Evolutionary conservation across 2,888 invertebrate species (phyloP).

Genomic region (Mythimna ferrago): DNA sequence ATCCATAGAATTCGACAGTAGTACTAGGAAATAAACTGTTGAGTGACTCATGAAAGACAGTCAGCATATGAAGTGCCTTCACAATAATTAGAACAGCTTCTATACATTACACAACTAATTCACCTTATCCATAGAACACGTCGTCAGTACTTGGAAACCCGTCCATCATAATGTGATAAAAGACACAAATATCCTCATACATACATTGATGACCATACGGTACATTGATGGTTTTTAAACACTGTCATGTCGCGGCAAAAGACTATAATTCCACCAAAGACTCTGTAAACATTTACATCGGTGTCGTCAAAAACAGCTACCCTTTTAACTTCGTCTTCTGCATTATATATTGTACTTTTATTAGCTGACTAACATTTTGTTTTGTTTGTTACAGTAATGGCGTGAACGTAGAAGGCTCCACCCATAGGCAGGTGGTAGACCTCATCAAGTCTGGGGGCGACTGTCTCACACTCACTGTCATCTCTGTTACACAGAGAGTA

Average conservation of each 20-base stretch:
- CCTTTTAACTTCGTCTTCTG: neutral
- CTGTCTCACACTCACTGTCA: conserved; percentile 98
- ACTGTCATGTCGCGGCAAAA: neutral
- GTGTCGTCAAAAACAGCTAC: neutral
- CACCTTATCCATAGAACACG: neutral
- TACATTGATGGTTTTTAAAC: neutral
- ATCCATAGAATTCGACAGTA: neutral
- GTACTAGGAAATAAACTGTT: neutral
- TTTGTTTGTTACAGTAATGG: conserved; percentile 95
- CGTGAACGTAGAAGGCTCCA: conserved; percentile 99
- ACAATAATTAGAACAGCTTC: neutral
- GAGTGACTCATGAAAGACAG: neutral
- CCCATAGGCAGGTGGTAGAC: conserved; percentile 99
- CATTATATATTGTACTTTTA: neutral
- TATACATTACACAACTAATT: neutral
- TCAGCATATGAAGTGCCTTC: neutral
- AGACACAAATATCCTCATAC: neutral
- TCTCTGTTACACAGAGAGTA: conserved; percentile 98
- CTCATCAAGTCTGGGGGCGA: conserved; percentile 99
- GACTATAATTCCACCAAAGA: neutral
- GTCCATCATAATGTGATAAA: neutral
- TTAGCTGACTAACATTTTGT: conserved; percentile 9
- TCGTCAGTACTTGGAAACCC: neutral
- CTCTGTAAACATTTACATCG: neutral
- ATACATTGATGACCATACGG: too few relatives aligned